Base-by-base conservation (phyloP, 2,113 vertebrate species). In the Verasper variegatus region DNA sequence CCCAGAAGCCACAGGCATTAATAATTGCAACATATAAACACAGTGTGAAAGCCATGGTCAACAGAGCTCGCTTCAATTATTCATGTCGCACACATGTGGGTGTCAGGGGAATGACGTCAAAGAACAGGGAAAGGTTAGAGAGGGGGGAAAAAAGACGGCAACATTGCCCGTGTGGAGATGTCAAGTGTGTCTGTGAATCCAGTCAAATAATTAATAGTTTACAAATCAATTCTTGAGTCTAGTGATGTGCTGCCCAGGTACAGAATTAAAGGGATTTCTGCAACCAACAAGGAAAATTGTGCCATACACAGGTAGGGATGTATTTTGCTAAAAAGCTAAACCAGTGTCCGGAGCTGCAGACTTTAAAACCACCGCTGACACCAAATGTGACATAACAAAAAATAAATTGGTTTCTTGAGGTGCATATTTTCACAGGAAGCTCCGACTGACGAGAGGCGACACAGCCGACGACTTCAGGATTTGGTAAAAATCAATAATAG, bases 81-180 rank as follows among this genome's bases (percentile, higher is more conserved):
- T 78, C 40, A 85, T 73, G 6, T 61, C 64, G 21, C 51, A n/a
- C 51, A 52, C 51, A n/a, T 57, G 5, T 40, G 21, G 54, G 60
- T 24, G 59, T 45, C 55, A 21, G 47, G 13, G 54, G 68, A 52
- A 56, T 60, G n/a, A 20, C 54, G n/a, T 66, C 14, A 13, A 14
- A 18, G 42, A 59, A 7, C 14, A 23, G 35, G 13, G 18, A 42
- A 21, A 13, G n/a, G 26, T 8, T 8, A 42, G 40, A 42, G 11
- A 13, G 40, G 31, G 27, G 3, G 4, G 24, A 27, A 27, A 27
- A 31, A 13, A 14, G 27, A 5, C 5, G 31, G 31, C 5, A 68
- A 10, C 52, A 65, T 49, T 6, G 8, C 12, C 3, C 6, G 23
- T 26, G 17, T 3, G 1, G 11, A 26, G 18, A 23, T 8, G 37